Evolutionary conservation across 2,888 invertebrate genomes (phyloP).

Genomic region (Leptinotarsa rubiginosa): DNA sequence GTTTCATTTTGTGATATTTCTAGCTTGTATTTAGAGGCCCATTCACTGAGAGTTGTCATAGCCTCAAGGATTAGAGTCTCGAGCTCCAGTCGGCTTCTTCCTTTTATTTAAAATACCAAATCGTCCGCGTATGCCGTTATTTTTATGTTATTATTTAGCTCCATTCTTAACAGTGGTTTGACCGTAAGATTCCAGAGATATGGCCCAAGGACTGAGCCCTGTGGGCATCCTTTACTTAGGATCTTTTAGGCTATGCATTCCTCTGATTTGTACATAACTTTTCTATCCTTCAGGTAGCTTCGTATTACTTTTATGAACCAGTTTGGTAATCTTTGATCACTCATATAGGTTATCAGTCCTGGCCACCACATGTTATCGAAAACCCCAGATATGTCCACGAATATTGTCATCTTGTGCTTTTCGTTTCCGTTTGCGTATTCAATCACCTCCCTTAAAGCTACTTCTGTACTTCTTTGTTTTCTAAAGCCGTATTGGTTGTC

Average conservation of each 20-base stretch:
- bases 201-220: conserved; percentile 21
- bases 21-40: not conserved
- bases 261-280: no score
- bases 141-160: not conserved
- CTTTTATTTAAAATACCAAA: not conserved
- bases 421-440: not conserved
- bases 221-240: conserved; percentile 20
- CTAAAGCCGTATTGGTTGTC: not conserved
- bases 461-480: not conserved
- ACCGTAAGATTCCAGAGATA: no score
- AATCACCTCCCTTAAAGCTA: not conserved
- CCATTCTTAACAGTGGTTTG: not conserved
- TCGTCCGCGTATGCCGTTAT: conserved; percentile 17
- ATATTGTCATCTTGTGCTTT: not conserved
- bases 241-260: not conserved
- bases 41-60: not conserved
- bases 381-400: conserved; percentile 20
- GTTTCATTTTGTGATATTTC: not conserved
- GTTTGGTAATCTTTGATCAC: not conserved
- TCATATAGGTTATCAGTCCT: not conserved
- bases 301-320: not conserved
- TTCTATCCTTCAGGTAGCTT: conserved; percentile 6
- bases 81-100: not conserved
- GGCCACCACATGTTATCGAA: conserved; percentile 26
- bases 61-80: not conserved